Conservation (phyloP, 1,140 invertebrate genomes). For the Pentalonia nigronervosa region DNA sequence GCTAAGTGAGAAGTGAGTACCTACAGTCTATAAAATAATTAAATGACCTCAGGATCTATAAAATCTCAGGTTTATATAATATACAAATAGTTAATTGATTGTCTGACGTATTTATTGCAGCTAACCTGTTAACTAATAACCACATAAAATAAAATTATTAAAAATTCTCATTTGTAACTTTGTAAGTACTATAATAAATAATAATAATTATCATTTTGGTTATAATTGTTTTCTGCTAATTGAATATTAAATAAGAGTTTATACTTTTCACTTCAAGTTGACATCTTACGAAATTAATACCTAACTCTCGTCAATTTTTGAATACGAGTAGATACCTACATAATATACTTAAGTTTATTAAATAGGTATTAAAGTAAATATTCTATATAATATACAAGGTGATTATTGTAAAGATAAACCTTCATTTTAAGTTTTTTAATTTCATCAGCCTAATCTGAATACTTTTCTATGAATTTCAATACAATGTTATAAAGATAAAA, state of each 20-base stretch:
- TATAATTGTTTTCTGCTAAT: not conserved
- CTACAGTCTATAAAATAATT: not conserved
- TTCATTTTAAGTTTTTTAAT: not conserved
- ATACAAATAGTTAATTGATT: not conserved
- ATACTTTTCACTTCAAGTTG: not conserved
- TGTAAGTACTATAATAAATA: not conserved
- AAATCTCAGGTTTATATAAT: not conserved
- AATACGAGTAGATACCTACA: not conserved
- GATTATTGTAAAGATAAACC: not conserved
- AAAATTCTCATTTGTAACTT: not conserved
- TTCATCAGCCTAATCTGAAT: not conserved
- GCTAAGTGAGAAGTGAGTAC: not conserved
- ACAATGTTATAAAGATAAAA: not conserved
- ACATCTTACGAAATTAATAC: not conserved
- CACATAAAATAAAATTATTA: not conserved
- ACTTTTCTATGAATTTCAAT: too few relatives aligned
- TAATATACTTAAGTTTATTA: not conserved
- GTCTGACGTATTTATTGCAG: not conserved
- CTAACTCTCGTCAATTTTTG: not conserved
- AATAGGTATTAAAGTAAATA: not conserved
- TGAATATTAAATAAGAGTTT: not conserved
- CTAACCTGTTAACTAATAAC: not conserved
- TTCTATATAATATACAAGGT: not conserved
- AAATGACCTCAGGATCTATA: not conserved
- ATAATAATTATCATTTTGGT: not conserved